Base-by-base conservation (phyloP, 2,113 vertebrate species). In the Polyodon spathula region DNA sequence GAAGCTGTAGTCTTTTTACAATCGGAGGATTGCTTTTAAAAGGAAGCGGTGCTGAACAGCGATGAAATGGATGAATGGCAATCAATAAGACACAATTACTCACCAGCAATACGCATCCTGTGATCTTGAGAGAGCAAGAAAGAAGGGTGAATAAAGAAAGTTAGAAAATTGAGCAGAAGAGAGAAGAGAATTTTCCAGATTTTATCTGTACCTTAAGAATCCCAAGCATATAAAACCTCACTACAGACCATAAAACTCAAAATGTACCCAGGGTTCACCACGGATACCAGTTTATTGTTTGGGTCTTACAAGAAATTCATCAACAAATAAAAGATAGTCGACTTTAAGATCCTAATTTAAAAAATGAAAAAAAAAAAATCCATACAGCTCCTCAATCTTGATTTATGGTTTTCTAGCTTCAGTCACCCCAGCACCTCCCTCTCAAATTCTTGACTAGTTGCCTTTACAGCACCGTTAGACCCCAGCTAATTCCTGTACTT, bases 31-130 rank as follows among this genome's bases (percentile, higher is more conserved):
- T n/a, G n/a, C n/a, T n/a, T n/a, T n/a, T n/a, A n/a, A n/a, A n/a
- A n/a, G n/a, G n/a, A n/a, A n/a, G n/a, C n/a, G 43, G 7, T 12
- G 12, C 43, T 12, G 7, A 44, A 8, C 7, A 12, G 12, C 12
- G 43, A 12, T 44, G 12, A 12, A 7, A 44, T 44, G 43, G 43
- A 44, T 8, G 12, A 44, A 44, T 7, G 43, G 7, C 7, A 7
- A 44, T 7, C 12, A 3, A 50, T 16, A 72, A 69, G 5, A 6
- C 43, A 58, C 69, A 70, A 63, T 48, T 62, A 68, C 90, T 90
- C 90, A 91, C 90, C 91, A 81, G 91, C 87, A 66, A 79, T 72
- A 60, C 88, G 81, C 73, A 85, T 90, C 85, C 80, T 92, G 82
- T 87, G 87, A 75, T 88, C 91, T 93, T 90, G 81, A 68, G 84